These are phyloP conservation scores for Pemphigus obesinymphae DNA, from an alignment of 1,140 invertebrate species.

Conservation along the genomic window DNA sequence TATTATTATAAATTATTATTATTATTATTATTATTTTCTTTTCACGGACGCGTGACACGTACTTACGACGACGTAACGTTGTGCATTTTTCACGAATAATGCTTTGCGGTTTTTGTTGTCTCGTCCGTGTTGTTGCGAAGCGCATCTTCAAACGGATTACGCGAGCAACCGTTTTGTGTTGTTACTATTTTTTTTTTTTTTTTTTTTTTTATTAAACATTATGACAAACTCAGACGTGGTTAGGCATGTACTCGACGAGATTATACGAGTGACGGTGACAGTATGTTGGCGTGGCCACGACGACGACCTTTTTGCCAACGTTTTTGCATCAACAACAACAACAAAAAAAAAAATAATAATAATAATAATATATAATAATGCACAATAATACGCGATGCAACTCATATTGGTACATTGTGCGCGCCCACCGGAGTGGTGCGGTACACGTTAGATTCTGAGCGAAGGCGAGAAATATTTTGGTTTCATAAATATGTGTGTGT, in stretches of 20 bases:
- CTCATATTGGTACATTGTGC: no score
- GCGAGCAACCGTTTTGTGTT: neutral
- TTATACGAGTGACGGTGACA: neutral
- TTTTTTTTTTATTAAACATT: neutral
- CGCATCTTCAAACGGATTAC: slow-evolving; percentile 28
- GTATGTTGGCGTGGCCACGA: neutral
- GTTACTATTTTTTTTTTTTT: no score
- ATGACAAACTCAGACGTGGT: slow-evolving; percentile 16
- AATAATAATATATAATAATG: no score
- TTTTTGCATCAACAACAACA: no score
- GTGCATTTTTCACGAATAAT: neutral
- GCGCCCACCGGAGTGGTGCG: no score
- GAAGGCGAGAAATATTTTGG: no score
- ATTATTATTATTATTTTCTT: slow-evolving; percentile 8
- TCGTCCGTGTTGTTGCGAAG: neutral
- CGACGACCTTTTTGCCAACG: slow-evolving; percentile 4
- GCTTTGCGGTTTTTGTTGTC: neutral
- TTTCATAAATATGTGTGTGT: no score
- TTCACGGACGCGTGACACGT: slow-evolving; percentile 3
- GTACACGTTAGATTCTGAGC: no score
- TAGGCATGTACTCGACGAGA: slow-evolving; percentile 34
- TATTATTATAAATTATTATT: slow-evolving; percentile 8
- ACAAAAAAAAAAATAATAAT: no score
- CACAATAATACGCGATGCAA: no score
- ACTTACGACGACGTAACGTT: neutral